These are phyloP conservation scores for Drepana arcuata DNA, from an alignment of 1,140 invertebrate genomes.

Conservation along the genomic window DNA sequence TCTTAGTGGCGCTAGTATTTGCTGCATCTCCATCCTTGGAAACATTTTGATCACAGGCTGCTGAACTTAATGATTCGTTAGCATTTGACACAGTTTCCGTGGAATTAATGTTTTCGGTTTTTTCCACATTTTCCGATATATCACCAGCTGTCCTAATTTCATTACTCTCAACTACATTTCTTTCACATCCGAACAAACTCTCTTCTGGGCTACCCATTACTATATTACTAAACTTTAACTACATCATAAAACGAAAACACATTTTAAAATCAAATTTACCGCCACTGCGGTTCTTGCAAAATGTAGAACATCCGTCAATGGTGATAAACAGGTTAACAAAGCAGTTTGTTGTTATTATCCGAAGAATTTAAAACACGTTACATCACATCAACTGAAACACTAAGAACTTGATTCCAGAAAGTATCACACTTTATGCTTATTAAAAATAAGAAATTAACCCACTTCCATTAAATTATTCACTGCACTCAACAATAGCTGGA, in stretches of 20 bases:
- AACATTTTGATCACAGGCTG: slow-evolving; percentile 17
- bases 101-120: slow-evolving; percentile 28
- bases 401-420: no score
- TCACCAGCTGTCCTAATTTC: slow-evolving; percentile 33
- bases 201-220: slow-evolving; percentile 56
- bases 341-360: slow-evolving; percentile 29
- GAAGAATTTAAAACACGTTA: slow-evolving; percentile 7
- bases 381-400: slow-evolving; percentile 21
- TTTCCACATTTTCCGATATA: slow-evolving; percentile 46
- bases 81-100: slow-evolving; percentile 27
- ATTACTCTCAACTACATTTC: slow-evolving; percentile 78
- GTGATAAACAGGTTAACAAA: slow-evolving; percentile 64
- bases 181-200: slow-evolving; percentile 79
- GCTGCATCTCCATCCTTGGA: slow-evolving; percentile 42
- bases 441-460: neutral
- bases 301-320: slow-evolving; percentile 65
- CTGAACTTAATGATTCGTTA: slow-evolving; percentile 6
- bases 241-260: slow-evolving; percentile 21
- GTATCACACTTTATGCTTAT: neutral
- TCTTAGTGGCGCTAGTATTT: slow-evolving; percentile 32
- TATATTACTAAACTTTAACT: slow-evolving; percentile 20
- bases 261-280: slow-evolving; percentile 62
- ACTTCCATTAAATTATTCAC: slow-evolving; percentile 8
- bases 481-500: slow-evolving; percentile 13
- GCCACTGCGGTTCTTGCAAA: slow-evolving; percentile 59